Base-by-base conservation (phyloP, 1,140 invertebrate genomes). In the Trinorchestia longiramus region DNA sequence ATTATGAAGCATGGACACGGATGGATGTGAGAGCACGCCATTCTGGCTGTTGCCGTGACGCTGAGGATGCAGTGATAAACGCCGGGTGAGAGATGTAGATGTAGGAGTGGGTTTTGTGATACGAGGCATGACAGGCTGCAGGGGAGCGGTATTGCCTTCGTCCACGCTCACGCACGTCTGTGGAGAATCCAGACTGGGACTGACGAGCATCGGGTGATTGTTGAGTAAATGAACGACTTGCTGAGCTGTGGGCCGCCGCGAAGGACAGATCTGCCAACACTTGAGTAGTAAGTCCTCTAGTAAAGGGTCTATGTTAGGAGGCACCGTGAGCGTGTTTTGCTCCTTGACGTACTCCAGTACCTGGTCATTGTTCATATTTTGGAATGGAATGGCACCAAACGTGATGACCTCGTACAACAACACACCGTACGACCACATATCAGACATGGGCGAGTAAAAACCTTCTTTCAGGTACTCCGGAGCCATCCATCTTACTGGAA, bases 401-500 rank as follows among this genome's bases (percentile, higher is more conserved):
- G 99, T 99, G 28, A 99, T 98, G 45, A 99, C 98, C 97, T 99
- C 99, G 97, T 98, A 99, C 0, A 99, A 97, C 8, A 99, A 97
- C 44, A 99, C 98, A 41, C 98, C 99, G 97, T 98, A 99, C 41
- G 98, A 98, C 98, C 98, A 99, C 43, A 99, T 98, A 97, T 99
- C 99, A 0, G 98, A 99, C 15, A 98, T 98, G 23, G 98, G 98
- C 23, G 98, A 98, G 97, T 99, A 99, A 36, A 98, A 97, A 41
- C 99, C 98, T 28, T 98, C 97, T 0, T 97, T 98, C 3, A 99
- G 97, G 94, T 98, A 98, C 97, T 99, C 99, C 0, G 98, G 98
- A 0, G 98, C 98, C 99, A 99, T 99, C 99, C 99, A 99, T 97
- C 99, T 97, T n/a, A 99, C 99, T 0, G 99, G 99, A 91, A 99